These are phyloP conservation scores for Eptesicus fuscus DNA, from an alignment of 2,113 vertebrate species.

Conservation along the genomic window DNA sequence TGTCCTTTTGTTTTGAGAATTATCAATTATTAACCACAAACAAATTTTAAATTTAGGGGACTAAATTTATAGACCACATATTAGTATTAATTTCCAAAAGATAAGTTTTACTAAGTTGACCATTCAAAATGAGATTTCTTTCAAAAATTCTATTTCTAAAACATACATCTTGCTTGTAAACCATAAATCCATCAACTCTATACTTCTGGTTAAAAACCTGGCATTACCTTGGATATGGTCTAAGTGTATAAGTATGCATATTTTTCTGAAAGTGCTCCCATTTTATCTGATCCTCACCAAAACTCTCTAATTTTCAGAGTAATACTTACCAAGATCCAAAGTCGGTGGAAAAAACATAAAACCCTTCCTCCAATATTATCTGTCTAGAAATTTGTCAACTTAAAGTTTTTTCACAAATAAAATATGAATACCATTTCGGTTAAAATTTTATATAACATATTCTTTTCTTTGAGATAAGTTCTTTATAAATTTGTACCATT, in stretches of 20 bases:
- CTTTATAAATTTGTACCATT: not conserved
- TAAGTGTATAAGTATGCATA: not conserved
- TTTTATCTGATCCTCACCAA: not conserved
- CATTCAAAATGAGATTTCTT: not conserved
- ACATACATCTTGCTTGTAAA: not conserved
- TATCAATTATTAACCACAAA: not conserved
- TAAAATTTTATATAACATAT: not conserved
- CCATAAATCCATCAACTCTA: not conserved
- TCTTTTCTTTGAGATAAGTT: not conserved
- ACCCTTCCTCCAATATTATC: not conserved
- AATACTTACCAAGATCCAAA: slow-evolving; percentile 15
- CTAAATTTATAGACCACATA: not conserved
- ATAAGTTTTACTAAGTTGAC: not conserved
- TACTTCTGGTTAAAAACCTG: not conserved
- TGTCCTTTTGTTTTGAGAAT: not conserved
- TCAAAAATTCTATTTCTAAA: not conserved
- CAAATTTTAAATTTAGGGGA: not conserved
- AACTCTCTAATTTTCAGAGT: not conserved
- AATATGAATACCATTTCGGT: not conserved
- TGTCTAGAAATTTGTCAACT: not conserved
- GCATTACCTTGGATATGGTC: not conserved
- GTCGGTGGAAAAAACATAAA: not conserved
- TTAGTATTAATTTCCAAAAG: not conserved
- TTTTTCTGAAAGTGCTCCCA: not conserved
- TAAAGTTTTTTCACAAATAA: not conserved